Percentiles rank a stretch among this genome's conserved stretches.
phyloP scores from a whole-genome alignment of 2,113 vertebrate genomes.

The Morone saxatilis region DNA sequence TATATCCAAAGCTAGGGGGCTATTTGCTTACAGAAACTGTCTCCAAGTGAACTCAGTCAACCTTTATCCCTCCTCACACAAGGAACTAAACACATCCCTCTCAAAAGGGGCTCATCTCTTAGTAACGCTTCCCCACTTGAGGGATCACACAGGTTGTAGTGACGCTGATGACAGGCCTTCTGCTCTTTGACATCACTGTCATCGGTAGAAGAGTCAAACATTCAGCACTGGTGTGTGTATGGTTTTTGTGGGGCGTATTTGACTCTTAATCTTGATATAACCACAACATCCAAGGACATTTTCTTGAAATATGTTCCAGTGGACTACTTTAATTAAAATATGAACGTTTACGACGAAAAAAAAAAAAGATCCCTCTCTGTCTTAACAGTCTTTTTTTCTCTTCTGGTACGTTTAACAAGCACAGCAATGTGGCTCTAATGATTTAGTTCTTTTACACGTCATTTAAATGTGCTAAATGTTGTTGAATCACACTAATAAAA shows the following conservation, averaged over 20 bases:
- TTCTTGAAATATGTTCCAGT: background rate
- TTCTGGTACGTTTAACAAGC: slow-evolving; percentile 37
- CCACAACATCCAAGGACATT: background rate
- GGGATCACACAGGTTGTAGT: slow-evolving; percentile 59
- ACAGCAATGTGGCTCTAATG: slow-evolving; percentile 35
- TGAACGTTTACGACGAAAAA: background rate
- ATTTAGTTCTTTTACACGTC: slow-evolving; percentile 40
- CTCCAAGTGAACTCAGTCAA: slow-evolving; percentile 51
- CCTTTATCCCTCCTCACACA: slow-evolving; percentile 41
- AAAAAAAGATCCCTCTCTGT: background rate
- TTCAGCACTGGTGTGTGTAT: background rate
- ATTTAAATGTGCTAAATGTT: slow-evolving; percentile 53
- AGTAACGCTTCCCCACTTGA: slow-evolving; percentile 42
- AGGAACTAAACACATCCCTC: slow-evolving; percentile 36
- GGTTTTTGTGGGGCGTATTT: background rate
- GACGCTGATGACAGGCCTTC: slow-evolving; percentile 58
- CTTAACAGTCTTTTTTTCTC: background rate
- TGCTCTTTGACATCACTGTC: slow-evolving; percentile 59
- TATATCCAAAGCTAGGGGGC: slow-evolving; percentile 46
- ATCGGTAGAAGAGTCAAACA: slow-evolving; percentile 9
- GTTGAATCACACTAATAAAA: slow-evolving; percentile 71
- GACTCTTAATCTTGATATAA: background rate
- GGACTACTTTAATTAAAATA: background rate
- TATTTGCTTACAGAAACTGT: slow-evolving; percentile 29
- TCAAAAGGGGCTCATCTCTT: slow-evolving; percentile 55